phyloP scores from a whole-genome alignment of 1,140 invertebrate genomes.

The Anastatus disparis region DNA sequence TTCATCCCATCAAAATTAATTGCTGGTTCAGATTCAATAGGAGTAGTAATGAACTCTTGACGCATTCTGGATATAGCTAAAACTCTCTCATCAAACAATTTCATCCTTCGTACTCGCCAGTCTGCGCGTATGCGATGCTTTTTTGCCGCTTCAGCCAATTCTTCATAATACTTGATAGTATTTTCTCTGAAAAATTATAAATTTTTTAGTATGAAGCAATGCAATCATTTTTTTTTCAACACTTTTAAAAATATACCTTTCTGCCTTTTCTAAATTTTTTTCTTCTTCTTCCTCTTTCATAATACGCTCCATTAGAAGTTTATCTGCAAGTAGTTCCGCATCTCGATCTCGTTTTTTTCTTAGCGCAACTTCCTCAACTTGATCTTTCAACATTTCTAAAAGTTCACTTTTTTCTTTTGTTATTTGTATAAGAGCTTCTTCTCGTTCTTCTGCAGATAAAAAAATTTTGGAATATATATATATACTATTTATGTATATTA shows the following conservation, averaged over 20 bases:
- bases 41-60: background rate
- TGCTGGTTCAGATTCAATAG: background rate
- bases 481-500: no score
- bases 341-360: slow-evolving; percentile 62
- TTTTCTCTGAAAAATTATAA: slow-evolving; percentile 56
- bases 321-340: slow-evolving; percentile 65
- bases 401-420: slow-evolving; percentile 60
- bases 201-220: background rate
- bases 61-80: slow-evolving; percentile 40
- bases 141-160: slow-evolving; percentile 68
- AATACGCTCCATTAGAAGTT: slow-evolving; percentile 61
- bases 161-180: slow-evolving; percentile 70
- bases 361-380: slow-evolving; percentile 63
- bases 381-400: slow-evolving; percentile 60
- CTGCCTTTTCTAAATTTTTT: slow-evolving; percentile 47
- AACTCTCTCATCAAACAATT: slow-evolving; percentile 68
- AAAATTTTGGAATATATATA: no score
- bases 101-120: slow-evolving; percentile 72
- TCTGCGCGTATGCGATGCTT: slow-evolving; percentile 67
- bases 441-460: slow-evolving; percentile 55
- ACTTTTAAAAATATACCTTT: slow-evolving; percentile 45
- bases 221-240: background rate
- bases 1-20: background rate
- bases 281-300: slow-evolving; percentile 52
- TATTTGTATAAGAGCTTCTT: slow-evolving; percentile 55